These are phyloP conservation scores for Scortum barcoo DNA, from an alignment of 2,113 vertebrate genomes.

Conservation along the genomic window DNA sequence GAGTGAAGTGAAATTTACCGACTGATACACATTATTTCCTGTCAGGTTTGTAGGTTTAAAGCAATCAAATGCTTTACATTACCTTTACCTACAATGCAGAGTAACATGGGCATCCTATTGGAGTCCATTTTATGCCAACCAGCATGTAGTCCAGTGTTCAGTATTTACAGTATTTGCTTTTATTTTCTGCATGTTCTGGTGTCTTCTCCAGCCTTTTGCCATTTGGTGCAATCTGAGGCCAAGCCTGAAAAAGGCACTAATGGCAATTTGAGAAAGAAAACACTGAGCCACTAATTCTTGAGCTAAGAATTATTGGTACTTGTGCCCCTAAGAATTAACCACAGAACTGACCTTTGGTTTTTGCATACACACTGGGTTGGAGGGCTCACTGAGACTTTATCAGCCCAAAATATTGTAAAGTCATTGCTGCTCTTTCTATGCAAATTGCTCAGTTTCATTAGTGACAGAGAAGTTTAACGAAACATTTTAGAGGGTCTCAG, in stretches of 20 bases:
- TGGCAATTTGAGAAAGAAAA: slow-evolving; percentile 29
- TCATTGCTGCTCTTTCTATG: slow-evolving; percentile 11
- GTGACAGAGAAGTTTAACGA: slow-evolving; percentile 15
- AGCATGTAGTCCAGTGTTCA: slow-evolving; percentile 2
- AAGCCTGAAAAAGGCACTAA: slow-evolving; percentile 25
- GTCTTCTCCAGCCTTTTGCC: not conserved
- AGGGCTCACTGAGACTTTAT: slow-evolving; percentile 20
- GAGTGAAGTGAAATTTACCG: not conserved
- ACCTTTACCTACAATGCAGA: not conserved
- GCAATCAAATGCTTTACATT: not conserved
- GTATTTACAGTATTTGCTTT: not conserved
- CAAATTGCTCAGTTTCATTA: slow-evolving; percentile 13
- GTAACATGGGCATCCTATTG: not conserved
- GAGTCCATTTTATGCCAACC: not conserved
- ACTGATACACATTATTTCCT: not conserved
- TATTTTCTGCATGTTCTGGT: not conserved
- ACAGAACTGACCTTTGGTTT: slow-evolving; percentile 57
- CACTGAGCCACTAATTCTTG: slow-evolving; percentile 30
- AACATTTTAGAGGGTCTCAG: not conserved
- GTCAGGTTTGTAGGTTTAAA: not conserved
- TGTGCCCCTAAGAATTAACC: slow-evolving; percentile 17
- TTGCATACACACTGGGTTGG: slow-evolving; percentile 13
- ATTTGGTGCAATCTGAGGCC: not conserved
- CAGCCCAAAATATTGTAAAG: slow-evolving; percentile 27
- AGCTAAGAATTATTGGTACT: slow-evolving; percentile 25